Evolutionary conservation across 2,888 invertebrate species (phyloP).

Genomic region (Calliopum simillimum): DNA sequence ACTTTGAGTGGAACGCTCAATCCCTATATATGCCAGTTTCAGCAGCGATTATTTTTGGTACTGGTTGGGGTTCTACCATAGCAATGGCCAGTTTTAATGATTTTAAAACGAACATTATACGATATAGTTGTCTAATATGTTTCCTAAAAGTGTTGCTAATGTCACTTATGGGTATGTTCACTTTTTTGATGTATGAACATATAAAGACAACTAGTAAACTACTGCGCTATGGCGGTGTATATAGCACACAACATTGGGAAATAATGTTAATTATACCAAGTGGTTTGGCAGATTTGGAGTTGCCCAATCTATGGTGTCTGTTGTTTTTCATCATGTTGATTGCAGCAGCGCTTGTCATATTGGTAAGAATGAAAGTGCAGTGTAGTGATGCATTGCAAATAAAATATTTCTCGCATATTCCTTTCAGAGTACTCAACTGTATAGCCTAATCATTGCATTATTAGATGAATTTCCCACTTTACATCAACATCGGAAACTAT

Average conservation of each 20-base stretch:
- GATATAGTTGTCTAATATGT: conserved; percentile 56
- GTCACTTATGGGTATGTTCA: conserved; percentile 72
- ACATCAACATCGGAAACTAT: conserved; percentile 47
- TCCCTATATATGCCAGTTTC: conserved; percentile 45
- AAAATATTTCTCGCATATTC: too few relatives aligned
- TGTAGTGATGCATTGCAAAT: not conserved
- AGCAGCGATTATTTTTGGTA: conserved; percentile 81
- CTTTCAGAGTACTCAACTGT: conserved; percentile 56
- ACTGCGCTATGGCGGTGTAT: not conserved
- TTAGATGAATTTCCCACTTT: conserved; percentile 61
- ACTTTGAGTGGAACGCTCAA: not conserved
- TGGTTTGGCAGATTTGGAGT: conserved; percentile 51
- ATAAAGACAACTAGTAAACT: conserved; percentile 5
- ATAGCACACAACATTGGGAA: conserved; percentile 48
- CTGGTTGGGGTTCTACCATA: conserved; percentile 85
- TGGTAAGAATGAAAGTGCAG: conserved; percentile 71
- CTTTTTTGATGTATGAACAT: conserved; percentile 76
- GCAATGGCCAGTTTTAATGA: conserved; percentile 86
- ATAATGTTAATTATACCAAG: conserved; percentile 55
- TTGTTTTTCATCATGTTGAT: conserved; percentile 83
- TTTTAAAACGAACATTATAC: conserved; percentile 77
- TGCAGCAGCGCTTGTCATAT: conserved; percentile 77
- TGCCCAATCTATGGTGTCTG: conserved; percentile 80
- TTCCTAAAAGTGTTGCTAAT: conserved; percentile 54
- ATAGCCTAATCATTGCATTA: conserved; percentile 54